Conservation (phyloP, 2,797 vertebrate species). For the Xenopus petersii region DNA sequence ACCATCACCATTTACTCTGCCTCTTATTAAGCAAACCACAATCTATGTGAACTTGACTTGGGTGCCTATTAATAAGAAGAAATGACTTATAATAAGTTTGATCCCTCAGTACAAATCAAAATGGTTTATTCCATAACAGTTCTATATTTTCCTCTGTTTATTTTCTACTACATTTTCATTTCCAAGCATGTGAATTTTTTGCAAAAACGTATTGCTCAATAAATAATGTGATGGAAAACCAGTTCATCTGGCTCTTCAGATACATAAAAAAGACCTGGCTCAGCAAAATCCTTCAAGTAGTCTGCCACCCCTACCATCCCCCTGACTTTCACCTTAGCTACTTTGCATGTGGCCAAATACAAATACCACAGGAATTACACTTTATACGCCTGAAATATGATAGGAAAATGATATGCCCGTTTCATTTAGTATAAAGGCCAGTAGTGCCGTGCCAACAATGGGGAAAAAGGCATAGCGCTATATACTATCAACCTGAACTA, state of each 20-base stretch:
- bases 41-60: background rate
- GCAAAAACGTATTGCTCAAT: constrained; percentile 56
- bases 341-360: constrained; percentile 55
- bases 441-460: too few relatives aligned
- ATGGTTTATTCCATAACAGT: too few relatives aligned
- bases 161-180: constrained; percentile 4
- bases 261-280: background rate
- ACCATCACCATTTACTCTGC: background rate
- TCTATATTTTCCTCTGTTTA: background rate
- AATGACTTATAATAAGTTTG: too few relatives aligned
- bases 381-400: constrained; percentile 36
- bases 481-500: too few relatives aligned
- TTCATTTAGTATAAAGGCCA: too few relatives aligned
- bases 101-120: too few relatives aligned
- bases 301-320: too few relatives aligned
- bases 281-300: too few relatives aligned
- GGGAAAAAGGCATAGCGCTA: too few relatives aligned
- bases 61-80: too few relatives aligned
- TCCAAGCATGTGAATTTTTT: constrained; percentile 33
- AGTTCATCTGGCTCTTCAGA: constrained; percentile 58
- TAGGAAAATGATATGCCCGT: too few relatives aligned
- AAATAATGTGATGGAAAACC: constrained; percentile 64
- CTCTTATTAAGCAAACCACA: background rate
- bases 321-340: constrained; percentile 61
- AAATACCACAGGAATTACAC: constrained; percentile 59